A percentile compares a stretch with the other conserved stretches of the same genome.
Evolutionary conservation across 2,113 vertebrate genomes (phyloP).

Genomic region (Psilopogon haemacephalus): DNA sequence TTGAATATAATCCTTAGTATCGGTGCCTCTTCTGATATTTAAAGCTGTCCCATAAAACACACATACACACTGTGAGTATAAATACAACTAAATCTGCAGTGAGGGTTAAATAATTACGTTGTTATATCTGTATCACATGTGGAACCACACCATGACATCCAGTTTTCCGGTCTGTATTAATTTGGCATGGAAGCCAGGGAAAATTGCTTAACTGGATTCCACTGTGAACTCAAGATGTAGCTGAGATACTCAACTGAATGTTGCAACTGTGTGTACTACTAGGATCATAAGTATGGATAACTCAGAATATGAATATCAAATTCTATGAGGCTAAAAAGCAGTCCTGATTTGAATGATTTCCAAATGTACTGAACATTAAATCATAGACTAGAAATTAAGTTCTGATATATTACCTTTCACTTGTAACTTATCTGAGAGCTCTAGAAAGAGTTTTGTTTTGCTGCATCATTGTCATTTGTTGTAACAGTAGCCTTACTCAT

Average conservation of each 20-base stretch:
- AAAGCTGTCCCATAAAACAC: not conserved
- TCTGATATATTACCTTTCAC: not conserved
- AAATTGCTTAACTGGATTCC: not conserved
- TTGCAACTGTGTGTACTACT: not conserved
- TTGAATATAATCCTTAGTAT: not conserved
- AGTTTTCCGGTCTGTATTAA: not conserved
- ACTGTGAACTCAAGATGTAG: not conserved
- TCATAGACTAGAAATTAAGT: not conserved
- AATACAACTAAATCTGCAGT: not conserved
- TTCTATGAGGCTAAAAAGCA: not conserved
- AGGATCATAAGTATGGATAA: not conserved
- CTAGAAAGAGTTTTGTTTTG: not conserved
- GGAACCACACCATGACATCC: not conserved
- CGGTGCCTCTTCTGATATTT: not conserved
- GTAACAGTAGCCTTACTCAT: not conserved
- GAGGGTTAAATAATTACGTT: not conserved
- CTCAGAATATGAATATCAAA: not conserved
- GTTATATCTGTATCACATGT: not conserved
- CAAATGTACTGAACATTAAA: not conserved
- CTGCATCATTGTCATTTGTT: not conserved
- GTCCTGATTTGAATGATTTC: not conserved
- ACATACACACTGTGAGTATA: not conserved
- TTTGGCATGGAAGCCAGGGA: not conserved
- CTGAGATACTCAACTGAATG: not conserved
- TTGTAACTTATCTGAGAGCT: not conserved